phyloP scores from a whole-genome alignment of 2,113 vertebrate genomes.

The Calidris pygmaea region DNA sequence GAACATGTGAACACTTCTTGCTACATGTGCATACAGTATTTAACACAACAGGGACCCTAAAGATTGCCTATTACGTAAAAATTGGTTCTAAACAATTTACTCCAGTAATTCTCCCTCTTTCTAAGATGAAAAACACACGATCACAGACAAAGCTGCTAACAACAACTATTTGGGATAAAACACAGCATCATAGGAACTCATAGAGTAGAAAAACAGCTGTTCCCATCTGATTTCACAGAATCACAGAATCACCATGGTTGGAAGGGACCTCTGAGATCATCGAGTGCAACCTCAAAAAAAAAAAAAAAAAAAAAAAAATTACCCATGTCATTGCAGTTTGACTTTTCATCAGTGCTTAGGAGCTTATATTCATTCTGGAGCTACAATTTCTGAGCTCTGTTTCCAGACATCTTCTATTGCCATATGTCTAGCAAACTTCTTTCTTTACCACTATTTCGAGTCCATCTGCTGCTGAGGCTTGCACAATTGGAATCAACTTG shows the following conservation, averaged over 20 bases:
- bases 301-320: no score
- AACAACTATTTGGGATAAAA: neutral
- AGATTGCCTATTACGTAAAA: neutral
- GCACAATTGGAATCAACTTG: neutral
- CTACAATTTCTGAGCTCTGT: neutral
- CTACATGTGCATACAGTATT: neutral
- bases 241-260: no score
- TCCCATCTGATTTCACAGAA: neutral
- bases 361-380: neutral
- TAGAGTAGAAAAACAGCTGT: neutral
- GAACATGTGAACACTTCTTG: neutral
- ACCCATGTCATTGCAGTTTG: neutral
- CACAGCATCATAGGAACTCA: neutral
- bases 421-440: neutral
- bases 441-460: neutral
- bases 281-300: no score
- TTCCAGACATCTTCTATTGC: neutral
- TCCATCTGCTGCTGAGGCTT: neutral
- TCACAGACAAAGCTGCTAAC: neutral
- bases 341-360: neutral
- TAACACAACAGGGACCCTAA: neutral
- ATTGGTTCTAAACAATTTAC: neutral
- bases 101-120: neutral
- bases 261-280: no score
- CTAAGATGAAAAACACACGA: neutral